Base-by-base conservation (phyloP, 2,113 vertebrate genomes). In the Pelmatolapia mariae region DNA sequence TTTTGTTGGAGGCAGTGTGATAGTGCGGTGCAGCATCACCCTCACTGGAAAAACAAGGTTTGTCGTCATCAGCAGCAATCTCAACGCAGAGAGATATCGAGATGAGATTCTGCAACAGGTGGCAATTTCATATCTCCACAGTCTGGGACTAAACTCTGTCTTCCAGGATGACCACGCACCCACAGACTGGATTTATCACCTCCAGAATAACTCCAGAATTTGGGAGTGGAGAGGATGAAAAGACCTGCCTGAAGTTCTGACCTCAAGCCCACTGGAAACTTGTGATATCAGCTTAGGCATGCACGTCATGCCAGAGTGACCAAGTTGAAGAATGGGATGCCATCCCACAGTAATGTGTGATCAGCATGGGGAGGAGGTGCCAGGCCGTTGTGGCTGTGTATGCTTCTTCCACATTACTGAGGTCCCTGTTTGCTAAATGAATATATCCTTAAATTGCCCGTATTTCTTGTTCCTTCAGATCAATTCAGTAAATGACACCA, bases 361-460 rank as follows among this genome's bases (percentile, higher is more conserved):
- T 40, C 36, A 68, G 61, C 61, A 22, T 66, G 61, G 33, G 4
- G 33, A 66, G 33, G 3, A 66, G 19, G 61, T 66, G 33, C 10
- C 61, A 8, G 61, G 33, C 61, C 1, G 8, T n/a, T 38, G 33
- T 66, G 61, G 10, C 10, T 66, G 61, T 38, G 61, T 3, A n/a
- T 38, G 33, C 10, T n/a, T 66, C 18, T 66, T 66, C 18, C 18
- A 13, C 31, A 66, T 38, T 12, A 66, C 61, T 66, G 33, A 66
- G 61, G 61, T 0, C 18, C 0, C 18, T 38, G 61, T 38, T 63
- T 63, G 59, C 36, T 63, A 5, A 63, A 36, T 66, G 31, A 38
- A 66, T 66, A 66, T 38, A 66, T 66, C n/a, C 61, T 38, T 66
- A n/a, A n/a, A 2, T 66, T 66, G 19, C 19, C 33, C 6, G 6